A percentile compares a stretch with the other conserved stretches of the same genome.
Conservation (phyloP, 2,888 invertebrate genomes). For the Drosophila buzzatii region DNA sequence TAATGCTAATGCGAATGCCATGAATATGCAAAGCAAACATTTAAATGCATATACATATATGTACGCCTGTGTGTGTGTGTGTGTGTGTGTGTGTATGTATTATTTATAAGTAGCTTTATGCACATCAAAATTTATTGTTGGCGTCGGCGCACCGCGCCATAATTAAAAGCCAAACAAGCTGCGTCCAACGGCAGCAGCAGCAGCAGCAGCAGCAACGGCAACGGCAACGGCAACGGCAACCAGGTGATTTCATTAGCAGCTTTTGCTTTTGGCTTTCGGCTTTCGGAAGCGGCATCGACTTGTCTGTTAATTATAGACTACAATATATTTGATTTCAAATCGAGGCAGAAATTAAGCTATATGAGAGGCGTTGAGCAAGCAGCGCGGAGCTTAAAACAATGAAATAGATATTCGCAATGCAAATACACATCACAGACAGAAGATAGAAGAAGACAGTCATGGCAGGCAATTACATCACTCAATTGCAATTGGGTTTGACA, state of each 20-base stretch:
- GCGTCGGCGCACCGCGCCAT: slow-evolving; percentile 72
- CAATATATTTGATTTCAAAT: slow-evolving; percentile 39
- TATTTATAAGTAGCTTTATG: slow-evolving; percentile 46
- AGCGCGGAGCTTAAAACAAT: slow-evolving; percentile 30
- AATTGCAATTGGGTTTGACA: slow-evolving; percentile 54
- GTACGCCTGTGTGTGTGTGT: background rate
- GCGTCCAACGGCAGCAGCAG: slow-evolving; percentile 28
- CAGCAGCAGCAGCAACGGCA: too few relatives aligned
- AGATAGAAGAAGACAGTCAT: background rate
- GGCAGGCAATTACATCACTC: slow-evolving; percentile 55
- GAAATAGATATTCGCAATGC: slow-evolving; percentile 30
- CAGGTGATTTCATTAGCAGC: slow-evolving; percentile 70
- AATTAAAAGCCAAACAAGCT: slow-evolving; percentile 77
- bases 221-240: slow-evolving; percentile 14
- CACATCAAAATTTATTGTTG: slow-evolving; percentile 71
- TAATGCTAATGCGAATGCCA: slow-evolving; percentile 67
- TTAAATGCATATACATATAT: slow-evolving; percentile 29
- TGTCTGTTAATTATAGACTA: slow-evolving; percentile 66
- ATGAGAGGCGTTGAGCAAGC: slow-evolving; percentile 36
- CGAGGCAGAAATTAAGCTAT: slow-evolving; percentile 32
- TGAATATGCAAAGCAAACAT: slow-evolving; percentile 74
- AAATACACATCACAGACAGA: background rate
- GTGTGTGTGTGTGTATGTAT: slow-evolving; percentile 30
- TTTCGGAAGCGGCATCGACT: slow-evolving; percentile 58
- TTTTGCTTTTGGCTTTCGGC: slow-evolving; percentile 49